A percentile compares a stretch with the other conserved stretches of the same genome.
These are phyloP conservation scores for Phocoena sinus DNA, from an alignment of 2,113 vertebrate genomes.

Conservation along the genomic window DNA sequence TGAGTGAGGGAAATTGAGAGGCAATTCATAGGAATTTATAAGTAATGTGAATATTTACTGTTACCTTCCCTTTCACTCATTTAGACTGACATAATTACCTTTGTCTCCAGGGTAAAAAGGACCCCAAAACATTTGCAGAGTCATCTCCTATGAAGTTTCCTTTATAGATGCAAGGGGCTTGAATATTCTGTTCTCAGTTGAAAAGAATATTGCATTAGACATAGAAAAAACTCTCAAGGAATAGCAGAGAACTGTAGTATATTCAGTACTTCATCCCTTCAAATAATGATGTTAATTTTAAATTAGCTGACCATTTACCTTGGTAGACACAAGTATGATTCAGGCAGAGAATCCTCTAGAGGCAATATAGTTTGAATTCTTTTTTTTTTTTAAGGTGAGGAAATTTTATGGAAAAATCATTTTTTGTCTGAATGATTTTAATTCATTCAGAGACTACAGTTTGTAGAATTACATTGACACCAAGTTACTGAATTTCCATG, in stretches of 20 bases:
- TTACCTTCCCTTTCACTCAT: neutral
- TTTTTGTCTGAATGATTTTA: neutral
- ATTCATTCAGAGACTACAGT: neutral
- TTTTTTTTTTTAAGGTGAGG: neutral
- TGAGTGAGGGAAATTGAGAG: neutral
- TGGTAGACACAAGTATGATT: neutral
- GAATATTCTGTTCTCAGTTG: neutral
- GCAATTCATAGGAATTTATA: neutral
- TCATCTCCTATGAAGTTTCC: neutral
- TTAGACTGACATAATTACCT: neutral
- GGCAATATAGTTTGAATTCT: neutral
- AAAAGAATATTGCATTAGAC: neutral
- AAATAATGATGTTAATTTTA: neutral
- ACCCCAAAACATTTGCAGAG: neutral
- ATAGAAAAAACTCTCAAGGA: neutral
- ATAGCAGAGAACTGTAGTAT: neutral
- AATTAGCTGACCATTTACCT: neutral
- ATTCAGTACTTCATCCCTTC: neutral
- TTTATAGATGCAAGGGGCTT: neutral
- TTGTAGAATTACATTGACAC: neutral
- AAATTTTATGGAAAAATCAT: neutral
- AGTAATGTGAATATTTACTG: neutral
- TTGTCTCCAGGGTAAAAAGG: neutral
- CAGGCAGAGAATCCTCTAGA: neutral
- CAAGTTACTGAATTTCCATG: neutral